A percentile compares a stretch with the other conserved stretches of the same genome.
phyloP scores from a whole-genome alignment of 2,888 invertebrate species.

The Argyresthia goedartella region DNA sequence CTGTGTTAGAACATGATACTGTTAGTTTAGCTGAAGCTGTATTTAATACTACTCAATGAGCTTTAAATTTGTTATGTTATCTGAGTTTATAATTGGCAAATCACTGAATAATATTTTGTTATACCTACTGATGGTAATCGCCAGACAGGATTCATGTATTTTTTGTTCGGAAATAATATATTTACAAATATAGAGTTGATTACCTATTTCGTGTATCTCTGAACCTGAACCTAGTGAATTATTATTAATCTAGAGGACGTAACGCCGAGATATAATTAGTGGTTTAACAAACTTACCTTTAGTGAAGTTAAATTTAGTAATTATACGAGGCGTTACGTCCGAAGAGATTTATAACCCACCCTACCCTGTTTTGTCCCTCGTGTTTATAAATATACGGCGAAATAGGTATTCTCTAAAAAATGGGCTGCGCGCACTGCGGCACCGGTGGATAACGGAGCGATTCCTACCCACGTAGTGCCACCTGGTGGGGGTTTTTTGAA shows the following conservation, averaged over 20 bases:
- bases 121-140: background rate
- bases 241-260: background rate
- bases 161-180: too few relatives aligned
- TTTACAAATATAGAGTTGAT: too few relatives aligned
- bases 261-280: background rate
- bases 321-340: background rate
- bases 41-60: background rate
- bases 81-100: background rate
- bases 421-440: too few relatives aligned
- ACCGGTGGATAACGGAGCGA: background rate
- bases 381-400: background rate
- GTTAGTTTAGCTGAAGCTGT: background rate
- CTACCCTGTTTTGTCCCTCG: background rate
- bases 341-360: background rate
- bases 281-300: too few relatives aligned
- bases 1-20: background rate
- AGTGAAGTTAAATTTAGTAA: background rate
- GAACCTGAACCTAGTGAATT: background rate
- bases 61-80: background rate
- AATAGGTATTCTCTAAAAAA: background rate
- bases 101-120: background rate
- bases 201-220: background rate
- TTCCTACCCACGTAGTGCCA: background rate
- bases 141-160: too few relatives aligned
- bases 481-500: background rate